A percentile compares a stretch with the other conserved stretches of the same genome.
Conservation (phyloP, 2,888 invertebrate genomes). For the Fissipunctia ypsillon region DNA sequence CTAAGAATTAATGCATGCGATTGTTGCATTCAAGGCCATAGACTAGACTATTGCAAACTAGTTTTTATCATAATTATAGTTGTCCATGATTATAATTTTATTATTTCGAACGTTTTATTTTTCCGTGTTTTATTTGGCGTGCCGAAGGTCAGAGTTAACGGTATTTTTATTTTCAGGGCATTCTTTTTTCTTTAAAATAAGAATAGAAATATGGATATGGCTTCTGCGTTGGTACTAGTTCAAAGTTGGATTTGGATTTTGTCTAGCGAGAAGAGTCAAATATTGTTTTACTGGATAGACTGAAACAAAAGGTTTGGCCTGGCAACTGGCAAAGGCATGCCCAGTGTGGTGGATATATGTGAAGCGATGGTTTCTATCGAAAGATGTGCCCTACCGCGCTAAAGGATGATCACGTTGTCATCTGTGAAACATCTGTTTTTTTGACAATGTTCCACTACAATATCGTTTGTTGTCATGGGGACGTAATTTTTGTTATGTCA, state of each 20-base stretch:
- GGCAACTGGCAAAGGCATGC: too few relatives aligned
- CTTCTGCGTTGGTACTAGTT: neutral
- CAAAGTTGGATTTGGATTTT: neutral
- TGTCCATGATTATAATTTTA: slow-evolving; percentile 35
- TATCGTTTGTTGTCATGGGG: too few relatives aligned
- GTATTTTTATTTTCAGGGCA: slow-evolving; percentile 25
- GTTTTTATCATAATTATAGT: slow-evolving; percentile 57
- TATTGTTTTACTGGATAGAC: neutral
- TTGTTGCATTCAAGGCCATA: slow-evolving; percentile 53
- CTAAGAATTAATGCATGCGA: slow-evolving; percentile 39
- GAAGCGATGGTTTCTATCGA: too few relatives aligned
- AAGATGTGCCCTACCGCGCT: too few relatives aligned
- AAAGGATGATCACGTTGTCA: too few relatives aligned
- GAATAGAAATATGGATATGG: neutral
- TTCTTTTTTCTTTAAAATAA: neutral
- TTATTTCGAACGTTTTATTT: slow-evolving; percentile 25
- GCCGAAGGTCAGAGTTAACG: slow-evolving; percentile 33
- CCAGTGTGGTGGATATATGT: neutral
- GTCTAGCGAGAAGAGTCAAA: neutral
- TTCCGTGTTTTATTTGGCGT: slow-evolving; percentile 25
- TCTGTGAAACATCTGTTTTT: too few relatives aligned
- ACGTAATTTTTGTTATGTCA: too few relatives aligned
- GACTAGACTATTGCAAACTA: slow-evolving; percentile 51
- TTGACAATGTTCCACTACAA: too few relatives aligned
- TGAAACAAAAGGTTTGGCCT: neutral